Evolutionary conservation across 1,140 invertebrate species (phyloP).

Genomic region (Samia ricini): DNA sequence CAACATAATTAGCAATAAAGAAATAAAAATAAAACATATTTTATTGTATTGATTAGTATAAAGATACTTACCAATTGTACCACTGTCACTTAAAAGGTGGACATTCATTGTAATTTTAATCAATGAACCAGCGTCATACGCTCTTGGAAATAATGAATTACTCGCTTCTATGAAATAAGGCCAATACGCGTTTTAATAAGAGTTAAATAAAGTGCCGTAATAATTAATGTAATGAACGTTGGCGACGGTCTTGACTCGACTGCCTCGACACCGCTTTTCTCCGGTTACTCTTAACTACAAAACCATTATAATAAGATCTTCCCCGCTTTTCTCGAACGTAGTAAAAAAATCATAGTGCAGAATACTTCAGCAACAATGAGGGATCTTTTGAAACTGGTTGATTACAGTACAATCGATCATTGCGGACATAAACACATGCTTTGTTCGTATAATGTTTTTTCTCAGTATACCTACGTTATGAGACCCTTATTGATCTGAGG

Average conservation of each 20-base stretch:
- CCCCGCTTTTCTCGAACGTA: background rate
- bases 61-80: background rate
- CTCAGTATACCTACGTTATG: background rate
- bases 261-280: slow-evolving; percentile 14
- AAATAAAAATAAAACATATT: background rate
- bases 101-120: slow-evolving; percentile 6
- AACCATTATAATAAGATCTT: slow-evolving; percentile 10
- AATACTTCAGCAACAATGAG: background rate
- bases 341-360: background rate
- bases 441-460: background rate
- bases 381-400: background rate
- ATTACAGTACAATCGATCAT: slow-evolving; percentile 7
- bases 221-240: background rate
- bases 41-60: background rate
- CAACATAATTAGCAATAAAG: too few relatives aligned
- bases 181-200: slow-evolving; percentile 18
- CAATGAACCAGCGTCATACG: background rate
- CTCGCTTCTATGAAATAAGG: background rate
- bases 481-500: background rate
- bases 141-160: background rate
- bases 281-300: slow-evolving; percentile 12
- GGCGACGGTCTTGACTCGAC: slow-evolving; percentile 13
- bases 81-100: slow-evolving; percentile 1
- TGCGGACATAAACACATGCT: background rate
- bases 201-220: slow-evolving; percentile 11